Percentiles rank a stretch among this genome's conserved stretches.
Conservation (phyloP, 2,888 invertebrate genomes). For the Limulus polyphemus region DNA sequence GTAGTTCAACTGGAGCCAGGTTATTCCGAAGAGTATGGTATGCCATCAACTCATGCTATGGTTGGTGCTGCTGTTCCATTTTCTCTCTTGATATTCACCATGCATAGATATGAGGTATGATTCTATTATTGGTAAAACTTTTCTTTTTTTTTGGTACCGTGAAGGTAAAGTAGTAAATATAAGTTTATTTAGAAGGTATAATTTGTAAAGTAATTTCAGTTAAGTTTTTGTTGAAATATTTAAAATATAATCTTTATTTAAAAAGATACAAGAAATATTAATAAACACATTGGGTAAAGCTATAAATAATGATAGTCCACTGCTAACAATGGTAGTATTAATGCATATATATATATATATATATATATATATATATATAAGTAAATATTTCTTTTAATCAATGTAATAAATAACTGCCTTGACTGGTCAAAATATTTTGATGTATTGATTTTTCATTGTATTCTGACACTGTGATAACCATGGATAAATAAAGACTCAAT, state of each 20-base stretch:
- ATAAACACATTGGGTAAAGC: too few species aligned
- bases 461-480: too few species aligned
- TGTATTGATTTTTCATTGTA: too few species aligned
- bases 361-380: too few species aligned
- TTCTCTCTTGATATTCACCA: slow-evolving; percentile 64
- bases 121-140: not conserved
- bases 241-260: not conserved
- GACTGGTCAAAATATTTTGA: too few species aligned
- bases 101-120: slow-evolving; percentile 57
- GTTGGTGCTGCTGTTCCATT: slow-evolving; percentile 77
- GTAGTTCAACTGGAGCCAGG: slow-evolving; percentile 69
- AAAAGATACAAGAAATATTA: too few species aligned
- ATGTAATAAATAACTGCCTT: too few species aligned
- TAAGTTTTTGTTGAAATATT: not conserved
- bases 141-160: slow-evolving; percentile 11
- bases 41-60: slow-evolving; percentile 93
- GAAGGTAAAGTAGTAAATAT: not conserved
- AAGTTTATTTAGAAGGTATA: not conserved
- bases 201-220: not conserved
- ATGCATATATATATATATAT: too few species aligned
- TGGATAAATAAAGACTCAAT: too few species aligned
- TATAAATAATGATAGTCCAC: too few species aligned
- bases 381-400: too few species aligned
- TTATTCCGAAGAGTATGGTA: slow-evolving; percentile 84
- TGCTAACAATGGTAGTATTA: too few species aligned